Evolutionary conservation across 1,140 invertebrate genomes (phyloP).

Genomic region (Muscidifurax raptorellus): DNA sequence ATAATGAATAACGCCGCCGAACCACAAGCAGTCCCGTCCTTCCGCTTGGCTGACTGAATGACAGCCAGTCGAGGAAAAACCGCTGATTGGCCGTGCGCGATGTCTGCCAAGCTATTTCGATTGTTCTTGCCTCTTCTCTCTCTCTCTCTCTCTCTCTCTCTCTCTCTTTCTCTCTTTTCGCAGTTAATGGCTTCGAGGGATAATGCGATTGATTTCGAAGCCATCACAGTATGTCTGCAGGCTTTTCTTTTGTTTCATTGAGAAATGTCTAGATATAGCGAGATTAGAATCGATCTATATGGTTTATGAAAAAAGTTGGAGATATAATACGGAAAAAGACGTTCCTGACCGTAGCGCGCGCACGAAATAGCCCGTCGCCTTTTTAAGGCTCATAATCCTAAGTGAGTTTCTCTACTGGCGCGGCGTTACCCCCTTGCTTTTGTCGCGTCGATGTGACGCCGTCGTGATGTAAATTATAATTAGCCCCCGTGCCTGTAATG

Average conservation of each 20-base stretch:
- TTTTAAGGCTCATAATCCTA: slow-evolving; percentile 56
- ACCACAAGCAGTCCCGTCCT: slow-evolving; percentile 71
- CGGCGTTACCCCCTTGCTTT: slow-evolving; percentile 45
- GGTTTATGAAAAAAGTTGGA: neutral
- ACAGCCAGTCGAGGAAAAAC: slow-evolving; percentile 71
- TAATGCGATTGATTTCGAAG: slow-evolving; percentile 31
- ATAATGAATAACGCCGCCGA: slow-evolving; percentile 73
- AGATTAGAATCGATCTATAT: neutral
- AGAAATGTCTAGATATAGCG: neutral
- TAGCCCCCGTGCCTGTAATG: slow-evolving; percentile 68
- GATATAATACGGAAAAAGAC: neutral
- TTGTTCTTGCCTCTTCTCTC: slow-evolving; percentile 38
- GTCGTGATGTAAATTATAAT: slow-evolving; percentile 73
- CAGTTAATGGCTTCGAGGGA: slow-evolving; percentile 17
- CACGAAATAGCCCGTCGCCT: neutral
- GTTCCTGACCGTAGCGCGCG: neutral
- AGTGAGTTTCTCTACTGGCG: slow-evolving; percentile 51
- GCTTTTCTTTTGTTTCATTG: neutral
- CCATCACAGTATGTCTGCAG: neutral
- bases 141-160: slow-evolving; percentile 46
- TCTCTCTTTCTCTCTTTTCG: slow-evolving; percentile 30
- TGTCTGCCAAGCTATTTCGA: slow-evolving; percentile 55
- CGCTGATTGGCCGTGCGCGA: slow-evolving; percentile 68
- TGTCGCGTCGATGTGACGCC: slow-evolving; percentile 64
- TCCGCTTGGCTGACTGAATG: slow-evolving; percentile 71